A percentile compares a stretch with the other conserved stretches of the same genome.
phyloP scores from a whole-genome alignment of 2,113 vertebrate species.

The Phoenicopterus ruber region DNA sequence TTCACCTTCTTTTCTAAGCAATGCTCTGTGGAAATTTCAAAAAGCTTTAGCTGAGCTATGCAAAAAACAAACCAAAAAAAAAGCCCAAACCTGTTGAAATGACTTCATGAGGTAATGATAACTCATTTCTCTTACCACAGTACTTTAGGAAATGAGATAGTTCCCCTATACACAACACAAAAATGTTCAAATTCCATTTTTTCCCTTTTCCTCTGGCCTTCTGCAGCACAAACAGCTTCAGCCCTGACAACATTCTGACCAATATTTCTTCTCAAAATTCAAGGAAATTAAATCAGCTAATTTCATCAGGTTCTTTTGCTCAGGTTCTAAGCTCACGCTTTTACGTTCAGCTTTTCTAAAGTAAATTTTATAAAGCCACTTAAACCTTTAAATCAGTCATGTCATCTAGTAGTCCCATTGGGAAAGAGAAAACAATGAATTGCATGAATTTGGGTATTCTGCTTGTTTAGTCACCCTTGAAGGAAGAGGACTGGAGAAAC shows the following conservation, averaged over 20 bases:
- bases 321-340: slow-evolving; percentile 21
- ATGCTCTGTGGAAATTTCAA: slow-evolving; percentile 10
- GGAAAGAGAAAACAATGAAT: background rate
- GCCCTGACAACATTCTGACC: background rate
- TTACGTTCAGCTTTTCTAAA: background rate
- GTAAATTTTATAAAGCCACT: background rate
- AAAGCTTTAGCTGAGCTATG: slow-evolving; percentile 19
- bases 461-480: background rate
- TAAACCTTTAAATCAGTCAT: background rate
- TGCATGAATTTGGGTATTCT: background rate
- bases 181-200: background rate
- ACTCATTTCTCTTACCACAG: background rate
- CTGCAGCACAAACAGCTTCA: background rate
- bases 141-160: background rate
- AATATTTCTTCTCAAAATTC: background rate
- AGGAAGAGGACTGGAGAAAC: background rate
- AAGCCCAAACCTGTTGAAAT: background rate
- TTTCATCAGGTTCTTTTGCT: background rate
- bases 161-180: background rate
- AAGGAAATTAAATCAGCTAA: background rate
- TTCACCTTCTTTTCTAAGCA: slow-evolving; percentile 25
- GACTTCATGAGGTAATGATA: background rate
- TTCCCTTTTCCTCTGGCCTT: background rate
- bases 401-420: background rate
- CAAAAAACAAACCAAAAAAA: slow-evolving; percentile 8